Conservation (phyloP, 2,797 vertebrate species). For the Halcyon chelicuti region DNA sequence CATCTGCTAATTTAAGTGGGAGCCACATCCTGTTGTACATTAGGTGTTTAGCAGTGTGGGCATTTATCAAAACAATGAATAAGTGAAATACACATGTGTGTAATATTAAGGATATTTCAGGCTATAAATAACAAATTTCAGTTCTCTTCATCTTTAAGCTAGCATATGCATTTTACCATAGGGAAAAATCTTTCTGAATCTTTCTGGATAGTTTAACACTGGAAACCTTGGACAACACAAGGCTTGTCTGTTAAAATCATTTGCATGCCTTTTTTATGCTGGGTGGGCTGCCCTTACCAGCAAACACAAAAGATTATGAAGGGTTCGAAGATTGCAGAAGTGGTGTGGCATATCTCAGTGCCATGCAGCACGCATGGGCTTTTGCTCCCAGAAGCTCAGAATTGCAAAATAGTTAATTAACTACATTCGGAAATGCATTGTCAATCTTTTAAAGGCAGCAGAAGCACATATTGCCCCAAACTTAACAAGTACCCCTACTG, state of each 20-base stretch:
- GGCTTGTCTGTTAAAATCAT: constrained; percentile 30
- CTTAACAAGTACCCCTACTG: not conserved
- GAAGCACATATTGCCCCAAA: not conserved
- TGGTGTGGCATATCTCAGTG: not conserved
- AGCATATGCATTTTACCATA: constrained; percentile 22
- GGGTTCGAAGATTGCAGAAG: not conserved
- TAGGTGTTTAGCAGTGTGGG: constrained; percentile 50
- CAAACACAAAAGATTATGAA: not conserved
- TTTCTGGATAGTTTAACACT: constrained; percentile 58
- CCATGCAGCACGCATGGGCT: not conserved
- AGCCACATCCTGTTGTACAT: constrained; percentile 42
- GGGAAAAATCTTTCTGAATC: constrained; percentile 41
- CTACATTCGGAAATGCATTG: not conserved
- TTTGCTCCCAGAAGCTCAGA: not conserved
- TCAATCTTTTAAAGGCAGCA: not conserved
- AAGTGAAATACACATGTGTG: constrained; percentile 19
- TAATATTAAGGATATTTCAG: constrained; percentile 41
- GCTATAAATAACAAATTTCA: constrained; percentile 51
- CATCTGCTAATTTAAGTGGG: constrained; percentile 53
- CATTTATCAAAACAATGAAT: constrained; percentile 57
- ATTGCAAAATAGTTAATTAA: not conserved
- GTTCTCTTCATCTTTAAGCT: constrained; percentile 52
- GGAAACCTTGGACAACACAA: constrained; percentile 41
- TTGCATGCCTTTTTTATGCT: constrained; percentile 27
- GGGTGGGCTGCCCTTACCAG: constrained; percentile 35